Base-by-base conservation (phyloP, 1,140 invertebrate genomes). In the Drosophila persimilis region DNA sequence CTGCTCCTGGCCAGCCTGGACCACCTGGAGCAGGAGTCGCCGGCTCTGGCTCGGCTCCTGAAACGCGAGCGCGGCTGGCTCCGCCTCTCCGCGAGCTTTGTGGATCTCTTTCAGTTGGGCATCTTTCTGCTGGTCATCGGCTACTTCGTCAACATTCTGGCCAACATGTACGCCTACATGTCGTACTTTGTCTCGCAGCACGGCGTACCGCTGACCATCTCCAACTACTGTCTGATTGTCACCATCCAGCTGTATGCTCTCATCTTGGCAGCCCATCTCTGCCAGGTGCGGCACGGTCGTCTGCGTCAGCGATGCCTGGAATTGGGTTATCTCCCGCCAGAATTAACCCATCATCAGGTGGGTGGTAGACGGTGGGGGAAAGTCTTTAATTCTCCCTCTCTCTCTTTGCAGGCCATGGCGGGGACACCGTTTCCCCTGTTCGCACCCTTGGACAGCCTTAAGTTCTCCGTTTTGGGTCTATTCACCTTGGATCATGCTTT, bases 151-250 rank as follows among this genome's bases (percentile, higher is more conserved):
- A 90, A 89, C 54, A 73, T 90, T 0, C 52, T 90, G 67, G 84
- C 89, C 48, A 90, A 90, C 11, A 80, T 90, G 59, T 90, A 90
- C 29, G 88, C 88, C 48, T 81, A 85, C n/a, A 77, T 90, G 77
- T 80, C 80, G 3, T 88, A 88, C 55, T 90, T 76, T 47, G 88
- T 89, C 6, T 48, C 64, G 13, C 66, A 74, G 8, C 84, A 84
- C 6, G 81, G 81, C 5, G 60, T 89, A 2, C 79, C 81, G 1
- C 45, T 90, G 8, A 86, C 81, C 46, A 89, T 90, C n/a, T 83
- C 89, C n/a, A 86, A 88, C 26, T 88, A 90, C 17, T 89, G 76
- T 29, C 35, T 76, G 3, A 71, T 89, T 11, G 62, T 88, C 6
- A 55, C 74, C 13, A 24, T 78, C 8, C 83, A 90, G 17, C 46